Conservation (phyloP, 2,113 vertebrate species). For the Bubalus kerabau region DNA sequence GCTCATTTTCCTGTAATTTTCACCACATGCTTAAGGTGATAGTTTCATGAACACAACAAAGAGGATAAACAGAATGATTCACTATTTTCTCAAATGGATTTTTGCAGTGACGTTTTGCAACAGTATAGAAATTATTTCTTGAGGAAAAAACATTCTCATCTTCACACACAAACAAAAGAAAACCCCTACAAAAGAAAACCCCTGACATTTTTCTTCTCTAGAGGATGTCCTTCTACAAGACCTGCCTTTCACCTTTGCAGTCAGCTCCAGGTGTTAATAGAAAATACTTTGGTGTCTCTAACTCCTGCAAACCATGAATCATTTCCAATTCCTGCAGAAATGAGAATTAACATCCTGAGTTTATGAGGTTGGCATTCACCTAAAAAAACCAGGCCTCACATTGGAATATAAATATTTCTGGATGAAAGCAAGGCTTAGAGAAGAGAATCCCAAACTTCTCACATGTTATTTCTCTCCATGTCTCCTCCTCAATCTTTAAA, state of each 20-base stretch:
- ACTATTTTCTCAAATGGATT: conserved; percentile 52
- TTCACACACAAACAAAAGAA: conserved; percentile 59
- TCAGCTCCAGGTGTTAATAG: conserved; percentile 63
- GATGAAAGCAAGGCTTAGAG: background rate
- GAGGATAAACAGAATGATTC: conserved; percentile 37
- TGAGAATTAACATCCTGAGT: conserved; percentile 61
- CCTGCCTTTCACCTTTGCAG: conserved; percentile 57
- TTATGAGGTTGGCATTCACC: conserved; percentile 33
- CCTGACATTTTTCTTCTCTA: conserved; percentile 54
- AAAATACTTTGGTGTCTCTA: conserved; percentile 57
- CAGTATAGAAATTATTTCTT: conserved; percentile 53
- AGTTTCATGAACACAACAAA: conserved; percentile 46
- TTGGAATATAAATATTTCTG: conserved; percentile 40
- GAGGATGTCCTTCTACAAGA: conserved; percentile 33
- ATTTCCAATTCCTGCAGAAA: conserved; percentile 38
- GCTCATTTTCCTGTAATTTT: conserved; percentile 59
- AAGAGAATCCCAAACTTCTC: conserved; percentile 17
- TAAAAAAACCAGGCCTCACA: conserved; percentile 20
- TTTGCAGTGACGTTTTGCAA: conserved; percentile 57
- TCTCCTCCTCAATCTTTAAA: conserved; percentile 2
- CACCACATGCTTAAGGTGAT: conserved; percentile 39
- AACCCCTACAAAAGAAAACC: conserved; percentile 20
- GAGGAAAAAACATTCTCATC: conserved; percentile 34
- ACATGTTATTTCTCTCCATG: background rate
- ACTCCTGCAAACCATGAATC: conserved; percentile 40